Evolutionary conservation across 2,113 vertebrate genomes (phyloP).

Genomic region (Donacobius atricapilla): DNA sequence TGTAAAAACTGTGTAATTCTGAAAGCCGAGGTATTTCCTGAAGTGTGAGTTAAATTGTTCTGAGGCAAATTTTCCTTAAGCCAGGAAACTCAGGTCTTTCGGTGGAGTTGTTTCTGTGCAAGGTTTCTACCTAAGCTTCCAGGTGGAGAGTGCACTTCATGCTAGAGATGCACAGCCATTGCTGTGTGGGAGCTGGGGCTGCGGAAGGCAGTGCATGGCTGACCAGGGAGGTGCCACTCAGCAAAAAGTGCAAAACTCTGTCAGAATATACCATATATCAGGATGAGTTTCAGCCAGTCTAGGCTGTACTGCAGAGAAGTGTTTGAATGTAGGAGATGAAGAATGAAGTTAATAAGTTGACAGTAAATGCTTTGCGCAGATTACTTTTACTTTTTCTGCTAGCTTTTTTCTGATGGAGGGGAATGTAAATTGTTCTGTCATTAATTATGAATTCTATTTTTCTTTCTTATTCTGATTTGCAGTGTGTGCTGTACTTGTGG

Average conservation of each 20-base stretch:
- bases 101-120: neutral
- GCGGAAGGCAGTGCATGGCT: accelerated
- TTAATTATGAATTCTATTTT: neutral
- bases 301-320: neutral
- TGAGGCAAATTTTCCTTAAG: neutral
- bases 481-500: conserved; percentile 99
- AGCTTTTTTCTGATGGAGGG: neutral
- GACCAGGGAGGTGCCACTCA: neutral
- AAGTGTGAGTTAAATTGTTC: neutral
- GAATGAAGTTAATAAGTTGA: neutral
- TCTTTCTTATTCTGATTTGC: conserved; percentile 45
- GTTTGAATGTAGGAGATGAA: neutral
- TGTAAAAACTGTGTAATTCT: neutral
- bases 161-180: neutral
- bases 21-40: conserved; percentile 10
- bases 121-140: neutral
- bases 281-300: neutral
- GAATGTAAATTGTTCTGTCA: neutral
- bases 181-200: too few relatives aligned
- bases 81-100: neutral
- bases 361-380: neutral
- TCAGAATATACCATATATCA: neutral
- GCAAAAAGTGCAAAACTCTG: neutral
- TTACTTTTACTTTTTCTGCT: neutral
- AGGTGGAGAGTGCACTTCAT: accelerated